These are phyloP conservation scores for Zaprionus inermis DNA, from an alignment of 1,140 invertebrate species.

Conservation along the genomic window DNA sequence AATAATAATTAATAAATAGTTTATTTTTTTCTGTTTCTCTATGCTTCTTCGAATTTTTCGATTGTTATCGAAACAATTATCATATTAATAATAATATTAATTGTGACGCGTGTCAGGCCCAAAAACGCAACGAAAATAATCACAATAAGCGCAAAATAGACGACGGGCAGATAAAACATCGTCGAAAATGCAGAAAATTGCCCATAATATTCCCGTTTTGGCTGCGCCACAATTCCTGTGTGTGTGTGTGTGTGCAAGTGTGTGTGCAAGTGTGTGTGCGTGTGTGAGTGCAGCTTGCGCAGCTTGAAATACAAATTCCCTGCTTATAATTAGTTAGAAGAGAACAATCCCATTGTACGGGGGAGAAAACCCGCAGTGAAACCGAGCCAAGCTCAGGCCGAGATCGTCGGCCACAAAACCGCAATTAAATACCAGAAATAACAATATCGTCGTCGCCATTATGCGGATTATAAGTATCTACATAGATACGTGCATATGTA, in stretches of 20 bases:
- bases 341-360: not conserved
- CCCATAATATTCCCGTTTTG: conserved; percentile 59
- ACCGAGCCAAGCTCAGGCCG: not conserved
- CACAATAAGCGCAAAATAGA: conserved; percentile 1
- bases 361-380: not conserved
- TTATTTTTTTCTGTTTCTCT: not conserved
- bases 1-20: conserved; percentile 51
- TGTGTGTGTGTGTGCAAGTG: not conserved
- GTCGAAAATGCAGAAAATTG: conserved; percentile 57
- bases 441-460: conserved; percentile 23
- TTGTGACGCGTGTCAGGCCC: conserved; percentile 61
- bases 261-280: not conserved
- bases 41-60: not conserved
- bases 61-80: conserved; percentile 17
- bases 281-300: not conserved
- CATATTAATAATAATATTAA: conserved; percentile 24
- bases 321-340: conserved; percentile 23
- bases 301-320: conserved; percentile 22
- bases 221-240: conserved; percentile 27
- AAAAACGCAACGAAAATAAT: conserved; percentile 26
- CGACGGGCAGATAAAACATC: conserved; percentile 27
- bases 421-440: conserved; percentile 46
- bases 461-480: not conserved
- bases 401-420: conserved; percentile 24
- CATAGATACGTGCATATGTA: not conserved